Conservation (phyloP, 2,113 vertebrate genomes). For the Oenanthe melanoleuca region DNA sequence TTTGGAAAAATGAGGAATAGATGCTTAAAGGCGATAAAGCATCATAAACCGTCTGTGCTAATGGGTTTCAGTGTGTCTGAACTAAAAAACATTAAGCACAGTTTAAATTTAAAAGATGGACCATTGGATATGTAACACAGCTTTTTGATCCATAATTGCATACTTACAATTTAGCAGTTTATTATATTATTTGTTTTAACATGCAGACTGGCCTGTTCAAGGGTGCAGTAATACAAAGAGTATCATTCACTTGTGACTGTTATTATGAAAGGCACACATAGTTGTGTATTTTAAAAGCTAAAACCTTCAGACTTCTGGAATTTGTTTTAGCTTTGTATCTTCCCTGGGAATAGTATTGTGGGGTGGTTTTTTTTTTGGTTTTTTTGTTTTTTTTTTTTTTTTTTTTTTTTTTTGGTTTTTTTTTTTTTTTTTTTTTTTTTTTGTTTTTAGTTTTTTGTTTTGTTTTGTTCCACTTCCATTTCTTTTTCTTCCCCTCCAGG, state of each 20-base stretch:
- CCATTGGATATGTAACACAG: constrained; percentile 21
- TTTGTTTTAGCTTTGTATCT: constrained; percentile 43
- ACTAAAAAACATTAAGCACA: constrained; percentile 87
- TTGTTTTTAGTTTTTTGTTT: background rate
- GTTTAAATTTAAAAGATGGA: constrained; percentile 74
- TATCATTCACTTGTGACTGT: background rate
- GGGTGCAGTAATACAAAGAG: background rate
- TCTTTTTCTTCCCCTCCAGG: background rate
- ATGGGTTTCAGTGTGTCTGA: constrained; percentile 93
- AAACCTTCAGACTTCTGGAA: constrained; percentile 47
- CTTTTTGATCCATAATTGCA: background rate
- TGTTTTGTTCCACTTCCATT: background rate
- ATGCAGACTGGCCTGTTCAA: constrained; percentile 23
- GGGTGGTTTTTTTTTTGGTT: no score
- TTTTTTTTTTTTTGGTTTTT: no score
- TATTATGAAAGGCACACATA: background rate
- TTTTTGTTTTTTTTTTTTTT: no score
- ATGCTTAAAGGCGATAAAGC: constrained; percentile 88
- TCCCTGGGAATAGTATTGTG: background rate
- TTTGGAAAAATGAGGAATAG: constrained; percentile 85
- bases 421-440: no score
- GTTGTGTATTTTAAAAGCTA: constrained; percentile 34
- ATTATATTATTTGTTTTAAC: background rate
- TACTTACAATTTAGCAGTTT: constrained; percentile 4
- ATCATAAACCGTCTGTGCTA: constrained; percentile 78